Percentiles rank a stretch among this genome's conserved stretches.
Evolutionary conservation across 2,888 invertebrate species (phyloP).

Genomic region (Dicyrtoma fusca): DNA sequence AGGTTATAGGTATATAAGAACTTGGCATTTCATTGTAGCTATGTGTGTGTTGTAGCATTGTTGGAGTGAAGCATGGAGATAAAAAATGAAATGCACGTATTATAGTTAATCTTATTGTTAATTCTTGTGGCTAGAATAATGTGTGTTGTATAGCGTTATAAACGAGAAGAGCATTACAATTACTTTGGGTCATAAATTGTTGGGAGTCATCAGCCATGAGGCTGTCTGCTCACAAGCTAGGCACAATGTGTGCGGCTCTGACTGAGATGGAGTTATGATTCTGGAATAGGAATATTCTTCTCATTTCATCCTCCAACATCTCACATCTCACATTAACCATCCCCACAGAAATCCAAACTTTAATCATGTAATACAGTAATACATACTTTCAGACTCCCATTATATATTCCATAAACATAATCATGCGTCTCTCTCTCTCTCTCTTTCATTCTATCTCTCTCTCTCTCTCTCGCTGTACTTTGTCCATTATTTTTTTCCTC

Average conservation of each 20-base stretch:
- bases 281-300: not conserved
- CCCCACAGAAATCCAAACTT: not conserved
- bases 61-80: not conserved
- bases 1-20: too few species aligned
- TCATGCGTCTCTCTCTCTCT: conserved; percentile 12
- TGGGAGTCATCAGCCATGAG: conserved; percentile 8
- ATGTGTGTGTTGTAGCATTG: too few species aligned
- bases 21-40: too few species aligned
- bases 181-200: conserved; percentile 34
- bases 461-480: conserved; percentile 6
- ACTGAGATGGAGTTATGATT: too few species aligned
- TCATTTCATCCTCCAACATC: conserved; percentile 22
- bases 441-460: conserved; percentile 9
- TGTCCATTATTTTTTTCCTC: conserved; percentile 6
- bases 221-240: not conserved
- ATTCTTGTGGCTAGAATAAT: conserved; percentile 30
- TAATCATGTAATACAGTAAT: not conserved
- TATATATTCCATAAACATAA: conserved; percentile 19
- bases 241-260: conserved; percentile 6
- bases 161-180: conserved; percentile 36
- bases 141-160: conserved; percentile 31
- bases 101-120: conserved; percentile 21
- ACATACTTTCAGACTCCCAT: conserved; percentile 7
- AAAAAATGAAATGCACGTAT: conserved; percentile 1
- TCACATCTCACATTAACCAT: conserved; percentile 21